phyloP scores from a whole-genome alignment of 2,888 invertebrate species.

The Protophormia terraenovae region DNA sequence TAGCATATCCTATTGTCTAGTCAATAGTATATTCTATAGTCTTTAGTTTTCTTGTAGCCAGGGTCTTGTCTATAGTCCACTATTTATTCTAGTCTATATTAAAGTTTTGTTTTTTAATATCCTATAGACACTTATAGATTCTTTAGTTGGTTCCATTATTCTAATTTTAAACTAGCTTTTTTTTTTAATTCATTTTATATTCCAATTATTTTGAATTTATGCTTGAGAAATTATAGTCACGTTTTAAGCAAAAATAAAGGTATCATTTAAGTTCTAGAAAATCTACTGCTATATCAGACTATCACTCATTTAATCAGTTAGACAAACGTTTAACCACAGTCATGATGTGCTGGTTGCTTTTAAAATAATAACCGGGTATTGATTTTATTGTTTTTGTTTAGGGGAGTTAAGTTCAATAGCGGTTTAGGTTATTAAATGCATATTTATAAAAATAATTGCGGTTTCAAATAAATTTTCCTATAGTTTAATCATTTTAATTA shows the following conservation, averaged over 20 bases:
- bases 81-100: too few relatives aligned
- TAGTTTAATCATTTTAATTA: background rate
- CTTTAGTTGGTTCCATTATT: constrained; percentile 25
- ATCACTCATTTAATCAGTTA: background rate
- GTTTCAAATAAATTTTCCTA: background rate
- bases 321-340: background rate
- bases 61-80: too few relatives aligned
- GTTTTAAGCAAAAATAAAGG: constrained; percentile 47
- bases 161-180: background rate
- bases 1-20: too few relatives aligned
- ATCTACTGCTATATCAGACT: background rate
- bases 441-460: background rate
- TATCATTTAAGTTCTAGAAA: constrained; percentile 35
- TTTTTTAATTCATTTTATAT: background rate
- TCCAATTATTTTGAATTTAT: constrained; percentile 47
- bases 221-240: constrained; percentile 61
- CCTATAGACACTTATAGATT: too few relatives aligned
- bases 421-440: background rate
- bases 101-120: too few relatives aligned
- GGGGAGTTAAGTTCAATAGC: background rate
- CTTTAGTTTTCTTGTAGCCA: too few relatives aligned
- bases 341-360: background rate
- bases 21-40: too few relatives aligned
- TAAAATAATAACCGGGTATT: background rate
- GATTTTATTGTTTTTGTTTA: background rate